These are phyloP conservation scores for Bucorvus abyssinicus DNA, from an alignment of 2,797 vertebrate species.

Conservation along the genomic window DNA sequence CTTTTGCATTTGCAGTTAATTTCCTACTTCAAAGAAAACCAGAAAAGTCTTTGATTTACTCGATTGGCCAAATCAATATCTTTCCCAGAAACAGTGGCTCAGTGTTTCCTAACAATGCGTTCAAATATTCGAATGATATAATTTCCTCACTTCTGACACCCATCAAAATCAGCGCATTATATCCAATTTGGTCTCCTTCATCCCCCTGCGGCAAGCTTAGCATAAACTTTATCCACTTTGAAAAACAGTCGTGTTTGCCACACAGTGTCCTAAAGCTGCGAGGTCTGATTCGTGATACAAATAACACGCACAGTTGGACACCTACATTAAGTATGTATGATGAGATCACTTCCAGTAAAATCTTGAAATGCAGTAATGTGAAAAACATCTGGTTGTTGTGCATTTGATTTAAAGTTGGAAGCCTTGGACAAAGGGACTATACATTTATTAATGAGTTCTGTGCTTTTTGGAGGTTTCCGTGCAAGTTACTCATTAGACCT, in stretches of 20 bases:
- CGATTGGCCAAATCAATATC: background rate
- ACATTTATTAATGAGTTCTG: conserved; percentile 67
- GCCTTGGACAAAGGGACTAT: conserved; percentile 55
- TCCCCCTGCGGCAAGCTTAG: conserved; percentile 8
- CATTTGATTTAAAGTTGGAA: conserved; percentile 76
- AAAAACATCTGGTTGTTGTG: conserved; percentile 78
- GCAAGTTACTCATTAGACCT: conserved; percentile 54
- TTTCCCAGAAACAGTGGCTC: conserved; percentile 52
- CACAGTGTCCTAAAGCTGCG: conserved; percentile 54
- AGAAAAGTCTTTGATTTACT: conserved; percentile 38
- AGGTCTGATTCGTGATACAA: conserved; percentile 58
- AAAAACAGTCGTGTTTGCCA: conserved; percentile 40
- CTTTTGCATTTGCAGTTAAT: conserved; percentile 43
- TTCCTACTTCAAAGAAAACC: conserved; percentile 20
- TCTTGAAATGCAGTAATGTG: conserved; percentile 72
- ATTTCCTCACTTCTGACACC: conserved; percentile 57
- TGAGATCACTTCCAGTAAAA: conserved; percentile 85
- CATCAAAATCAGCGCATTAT: conserved; percentile 25
- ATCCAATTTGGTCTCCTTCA: conserved; percentile 7
- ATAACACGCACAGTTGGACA: conserved; percentile 73
- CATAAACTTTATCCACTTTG: conserved; percentile 36
- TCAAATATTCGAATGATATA: conserved; percentile 17
- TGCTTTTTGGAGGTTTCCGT: conserved; percentile 58
- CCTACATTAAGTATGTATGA: conserved; percentile 67
- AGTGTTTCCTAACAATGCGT: conserved; percentile 13